Evolutionary conservation across 92 coral and sea anemone genomes (phyloP).

Genomic region (Phymanthus crucifer): DNA sequence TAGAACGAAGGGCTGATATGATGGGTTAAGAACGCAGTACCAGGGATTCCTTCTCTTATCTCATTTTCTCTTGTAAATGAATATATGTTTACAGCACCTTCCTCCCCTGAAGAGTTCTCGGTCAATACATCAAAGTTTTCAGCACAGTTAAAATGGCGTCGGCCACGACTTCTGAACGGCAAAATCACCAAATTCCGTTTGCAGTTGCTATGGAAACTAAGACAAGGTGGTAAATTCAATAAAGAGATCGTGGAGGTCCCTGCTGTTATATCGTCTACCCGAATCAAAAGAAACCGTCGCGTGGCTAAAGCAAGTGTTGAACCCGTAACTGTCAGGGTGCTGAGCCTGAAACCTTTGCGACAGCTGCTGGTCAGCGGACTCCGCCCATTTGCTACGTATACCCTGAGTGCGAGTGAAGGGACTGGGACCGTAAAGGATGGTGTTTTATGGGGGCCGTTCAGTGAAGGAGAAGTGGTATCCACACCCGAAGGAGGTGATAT

Average conservation of each 20-base stretch:
- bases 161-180: constrained; percentile 60
- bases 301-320: background rate
- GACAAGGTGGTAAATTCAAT: constrained; percentile 23
- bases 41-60: too few relatives aligned
- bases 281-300: constrained; percentile 40
- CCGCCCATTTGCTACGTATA: constrained; percentile 67
- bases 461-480: constrained; percentile 38
- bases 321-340: constrained; percentile 25
- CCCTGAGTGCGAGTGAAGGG: constrained; percentile 63
- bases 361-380: constrained; percentile 58
- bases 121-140: constrained; percentile 47
- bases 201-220: constrained; percentile 49
- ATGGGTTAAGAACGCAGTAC: too few relatives aligned
- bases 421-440: constrained; percentile 37
- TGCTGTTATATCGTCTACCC: constrained; percentile 42
- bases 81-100: constrained; percentile 49
- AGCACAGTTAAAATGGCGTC: constrained; percentile 48
- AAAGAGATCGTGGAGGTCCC: constrained; percentile 32
- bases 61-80: background rate
- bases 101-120: constrained; percentile 38
- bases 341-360: constrained; percentile 51
- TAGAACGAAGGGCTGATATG: too few relatives aligned
- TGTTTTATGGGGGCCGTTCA: constrained; percentile 61
- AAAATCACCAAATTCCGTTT: constrained; percentile 42
- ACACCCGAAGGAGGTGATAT: constrained; percentile 76